Base-by-base conservation (phyloP, 2,888 invertebrate species). In the Tyria jacobaeae region DNA sequence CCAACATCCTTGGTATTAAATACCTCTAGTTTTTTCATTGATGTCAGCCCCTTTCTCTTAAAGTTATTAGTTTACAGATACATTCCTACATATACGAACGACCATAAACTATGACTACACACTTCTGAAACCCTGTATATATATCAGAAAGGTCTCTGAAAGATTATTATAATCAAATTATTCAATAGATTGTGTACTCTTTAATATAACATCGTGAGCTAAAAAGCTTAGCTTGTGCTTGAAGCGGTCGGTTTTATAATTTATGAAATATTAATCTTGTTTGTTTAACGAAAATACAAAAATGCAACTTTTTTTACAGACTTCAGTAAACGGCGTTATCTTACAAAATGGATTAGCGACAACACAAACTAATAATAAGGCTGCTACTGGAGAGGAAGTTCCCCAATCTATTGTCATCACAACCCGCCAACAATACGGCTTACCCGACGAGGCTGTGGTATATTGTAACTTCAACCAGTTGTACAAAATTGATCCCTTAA, bases 381-480 rank as follows among this genome's bases (percentile, higher is more conserved):
- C 99, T 0, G 99, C 99, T 0, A 99, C 99, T 0, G 99, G 99
- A 12, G 99, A 99, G 89, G 99, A 99, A 90, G 98, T 99, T 0
- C 99, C 99, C 0, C 97, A 98, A 82, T 98, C 96, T 77, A 98
- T 99, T 77, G 98, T 99, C 17, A 97, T 99, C 66, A 99, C 99
- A 1, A 98, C 99, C 0, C 95, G 99, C 55, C 97, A 98, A 83
- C 99, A 99, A 87, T 99, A 99, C 87, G 97, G 98, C 10, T 91
- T 99, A 64, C 99, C 99, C 0, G 99, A 99, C 79, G 98, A 99
- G 75, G 99, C 99, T 0, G 97, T 99, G 52, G 98, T 99, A 2
- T 99, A 98, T 88, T 99, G 99, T 88, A 99, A 99, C 91, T 99
- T 99, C 92, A 99, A 99, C 94, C 99, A 99, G 86, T 95, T 99